Conservation (phyloP, 2,888 invertebrate genomes). For the Phengaris arion region DNA sequence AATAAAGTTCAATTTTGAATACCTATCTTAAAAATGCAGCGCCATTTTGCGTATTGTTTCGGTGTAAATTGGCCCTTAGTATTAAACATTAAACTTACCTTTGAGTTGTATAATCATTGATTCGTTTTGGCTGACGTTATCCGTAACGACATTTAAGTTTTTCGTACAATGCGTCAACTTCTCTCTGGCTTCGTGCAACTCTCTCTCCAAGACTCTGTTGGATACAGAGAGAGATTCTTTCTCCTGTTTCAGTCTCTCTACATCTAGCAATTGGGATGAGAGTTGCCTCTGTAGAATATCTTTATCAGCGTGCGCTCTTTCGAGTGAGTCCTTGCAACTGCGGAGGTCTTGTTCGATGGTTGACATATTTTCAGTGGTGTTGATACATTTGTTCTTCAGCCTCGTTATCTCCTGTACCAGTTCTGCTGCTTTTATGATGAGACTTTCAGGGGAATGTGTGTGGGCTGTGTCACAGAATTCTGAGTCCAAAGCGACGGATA, state of each 20-base stretch:
- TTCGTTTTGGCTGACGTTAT: constrained; percentile 85
- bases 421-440: constrained; percentile 88
- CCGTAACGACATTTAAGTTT: constrained; percentile 83
- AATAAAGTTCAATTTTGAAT: too few relatives aligned
- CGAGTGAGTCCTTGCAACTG: constrained; percentile 83
- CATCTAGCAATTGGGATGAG: constrained; percentile 84
- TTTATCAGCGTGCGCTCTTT: constrained; percentile 83
- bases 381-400: constrained; percentile 80
- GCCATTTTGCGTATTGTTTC: too few relatives aligned
- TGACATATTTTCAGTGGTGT: constrained; percentile 80
- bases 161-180: constrained; percentile 82
- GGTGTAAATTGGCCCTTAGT: too few relatives aligned
- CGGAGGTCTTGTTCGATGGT: constrained; percentile 83
- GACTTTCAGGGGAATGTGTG: constrained; percentile 83
- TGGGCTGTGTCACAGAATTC: constrained; percentile 84
- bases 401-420: constrained; percentile 86
- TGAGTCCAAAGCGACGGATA: constrained; percentile 85
- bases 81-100: constrained; percentile 64
- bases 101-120: constrained; percentile 82
- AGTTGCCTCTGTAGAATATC: constrained; percentile 87
- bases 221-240: constrained; percentile 87
- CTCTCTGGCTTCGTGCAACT: constrained; percentile 84
- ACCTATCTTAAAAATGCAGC: too few relatives aligned
- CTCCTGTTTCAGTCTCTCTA: constrained; percentile 86
- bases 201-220: constrained; percentile 85